These are phyloP conservation scores for Patella depressa DNA, from an alignment of 2,888 invertebrate species.

Conservation along the genomic window DNA sequence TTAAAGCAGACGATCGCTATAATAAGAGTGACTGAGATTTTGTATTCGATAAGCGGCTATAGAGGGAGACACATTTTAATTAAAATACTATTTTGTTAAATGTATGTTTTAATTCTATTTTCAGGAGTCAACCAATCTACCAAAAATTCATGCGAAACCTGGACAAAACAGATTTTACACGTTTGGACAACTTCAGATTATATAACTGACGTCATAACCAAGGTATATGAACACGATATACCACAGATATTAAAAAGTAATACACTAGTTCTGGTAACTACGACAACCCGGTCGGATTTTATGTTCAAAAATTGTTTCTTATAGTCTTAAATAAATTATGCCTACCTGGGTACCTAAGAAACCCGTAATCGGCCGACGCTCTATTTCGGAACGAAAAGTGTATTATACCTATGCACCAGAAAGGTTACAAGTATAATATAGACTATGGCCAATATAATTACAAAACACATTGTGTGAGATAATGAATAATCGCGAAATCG, in stretches of 20 bases:
- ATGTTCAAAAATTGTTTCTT: constrained; percentile 45
- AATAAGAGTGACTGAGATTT: too few species aligned
- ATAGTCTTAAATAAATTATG: too few species aligned
- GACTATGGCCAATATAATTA: too few species aligned
- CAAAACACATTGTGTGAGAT: too few species aligned
- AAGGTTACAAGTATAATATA: too few species aligned
- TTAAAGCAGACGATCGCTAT: too few species aligned
- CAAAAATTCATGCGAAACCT: constrained; percentile 59
- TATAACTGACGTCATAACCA: constrained; percentile 52
- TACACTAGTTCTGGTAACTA: constrained; percentile 64
- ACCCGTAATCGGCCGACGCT: too few species aligned
- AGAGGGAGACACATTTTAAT: too few species aligned
- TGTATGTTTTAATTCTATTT: constrained; percentile 11
- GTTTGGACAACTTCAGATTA: constrained; percentile 63
- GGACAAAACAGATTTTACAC: constrained; percentile 68
- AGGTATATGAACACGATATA: constrained; percentile 48
- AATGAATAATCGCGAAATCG: too few species aligned
- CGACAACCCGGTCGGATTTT: constrained; percentile 48
- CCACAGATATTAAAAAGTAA: constrained; percentile 51
- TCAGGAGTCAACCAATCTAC: constrained; percentile 64
- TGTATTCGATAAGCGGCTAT: neutral
- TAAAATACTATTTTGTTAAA: neutral
- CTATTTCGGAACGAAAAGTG: too few species aligned
- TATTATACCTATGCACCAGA: too few species aligned
- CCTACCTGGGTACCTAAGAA: too few species aligned